Percentiles rank a stretch among this genome's conserved stretches.
These are phyloP conservation scores for Larimichthys crocea DNA, from an alignment of 2,113 vertebrate species.

Conservation along the genomic window DNA sequence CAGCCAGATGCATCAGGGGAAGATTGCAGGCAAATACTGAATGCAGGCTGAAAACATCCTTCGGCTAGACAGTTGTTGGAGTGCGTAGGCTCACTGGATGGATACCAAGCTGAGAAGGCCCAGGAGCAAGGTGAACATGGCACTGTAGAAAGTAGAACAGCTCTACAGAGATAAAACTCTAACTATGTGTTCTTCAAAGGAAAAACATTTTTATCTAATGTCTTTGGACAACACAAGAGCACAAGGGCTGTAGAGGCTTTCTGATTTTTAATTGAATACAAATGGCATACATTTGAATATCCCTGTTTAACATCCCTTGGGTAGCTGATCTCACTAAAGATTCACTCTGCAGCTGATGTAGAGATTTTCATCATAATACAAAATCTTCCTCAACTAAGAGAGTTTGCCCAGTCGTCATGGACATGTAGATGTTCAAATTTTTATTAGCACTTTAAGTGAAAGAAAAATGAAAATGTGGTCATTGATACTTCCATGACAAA, in stretches of 20 bases:
- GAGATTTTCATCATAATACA: neutral
- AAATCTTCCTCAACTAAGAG: no score
- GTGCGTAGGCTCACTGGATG: conserved; percentile 49
- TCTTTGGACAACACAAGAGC: conserved; percentile 19
- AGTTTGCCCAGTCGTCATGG: neutral
- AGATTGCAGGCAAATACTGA: conserved; percentile 52
- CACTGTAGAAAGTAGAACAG: conserved; percentile 39
- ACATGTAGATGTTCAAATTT: neutral
- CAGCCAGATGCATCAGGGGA: conserved; percentile 59
- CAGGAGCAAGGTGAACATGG: conserved; percentile 54
- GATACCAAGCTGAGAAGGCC: conserved; percentile 61
- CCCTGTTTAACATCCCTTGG: neutral
- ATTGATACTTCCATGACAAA: neutral
- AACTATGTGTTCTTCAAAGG: conserved; percentile 32
- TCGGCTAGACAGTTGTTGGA: conserved; percentile 54
- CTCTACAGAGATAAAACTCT: conserved; percentile 51
- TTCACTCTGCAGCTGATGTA: neutral
- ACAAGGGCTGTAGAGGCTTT: neutral
- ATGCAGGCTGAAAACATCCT: conserved; percentile 59
- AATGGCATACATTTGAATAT: conserved; percentile 1
- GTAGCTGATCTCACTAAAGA: neutral
- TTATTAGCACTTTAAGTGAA: neutral
- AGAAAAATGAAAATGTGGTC: neutral
- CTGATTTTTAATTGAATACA: neutral
- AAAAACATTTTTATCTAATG: conserved; percentile 7